Conservation (phyloP, 2,797 vertebrate species). For the Xerus rutilus region DNA sequence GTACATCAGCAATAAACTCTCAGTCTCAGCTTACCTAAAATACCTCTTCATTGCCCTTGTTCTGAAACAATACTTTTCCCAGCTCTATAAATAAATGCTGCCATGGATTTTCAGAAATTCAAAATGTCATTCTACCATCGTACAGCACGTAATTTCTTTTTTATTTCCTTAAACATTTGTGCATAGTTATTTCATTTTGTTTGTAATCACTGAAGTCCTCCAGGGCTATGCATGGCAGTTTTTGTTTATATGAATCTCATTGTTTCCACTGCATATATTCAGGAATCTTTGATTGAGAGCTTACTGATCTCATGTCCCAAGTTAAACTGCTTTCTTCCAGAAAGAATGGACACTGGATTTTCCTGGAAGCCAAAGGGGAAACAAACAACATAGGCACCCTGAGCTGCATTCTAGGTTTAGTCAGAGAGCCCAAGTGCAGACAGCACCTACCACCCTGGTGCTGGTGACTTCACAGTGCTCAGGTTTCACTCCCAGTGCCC, state of each 20-base stretch:
- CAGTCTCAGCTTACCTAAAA: not conserved
- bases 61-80: not conserved
- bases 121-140: not conserved
- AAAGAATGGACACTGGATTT: not conserved
- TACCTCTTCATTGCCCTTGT: not conserved
- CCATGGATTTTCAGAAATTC: not conserved
- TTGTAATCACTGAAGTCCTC: not conserved
- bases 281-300: not conserved
- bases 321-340: not conserved
- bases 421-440: not conserved
- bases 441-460: no score
- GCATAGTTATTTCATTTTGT: not conserved
- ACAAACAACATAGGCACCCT: not conserved
- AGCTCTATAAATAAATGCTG: not conserved
- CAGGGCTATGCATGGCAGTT: no score
- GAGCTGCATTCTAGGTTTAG: not conserved
- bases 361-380: no score
- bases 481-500: not conserved
- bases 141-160: not conserved
- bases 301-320: not conserved
- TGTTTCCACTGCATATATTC: not conserved
- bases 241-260: not conserved
- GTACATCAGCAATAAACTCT: not conserved
- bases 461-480: not conserved
- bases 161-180: not conserved